Conservation (phyloP, 2,797 vertebrate genomes). For the Cichlasoma orientale region DNA sequence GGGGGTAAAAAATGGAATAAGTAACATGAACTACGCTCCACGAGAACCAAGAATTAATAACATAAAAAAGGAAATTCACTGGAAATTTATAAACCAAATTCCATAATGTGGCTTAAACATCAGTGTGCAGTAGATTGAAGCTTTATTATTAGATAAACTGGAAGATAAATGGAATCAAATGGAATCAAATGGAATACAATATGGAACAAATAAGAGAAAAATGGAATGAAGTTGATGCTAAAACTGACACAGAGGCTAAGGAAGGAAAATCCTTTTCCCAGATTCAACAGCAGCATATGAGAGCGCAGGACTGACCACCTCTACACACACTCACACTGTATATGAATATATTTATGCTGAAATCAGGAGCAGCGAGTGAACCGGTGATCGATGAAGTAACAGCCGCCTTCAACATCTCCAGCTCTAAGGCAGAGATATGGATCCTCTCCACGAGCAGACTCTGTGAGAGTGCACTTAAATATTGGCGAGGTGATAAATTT, state of each 20-base stretch:
- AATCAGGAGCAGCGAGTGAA: not conserved
- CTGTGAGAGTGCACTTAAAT: slow-evolving; percentile 3
- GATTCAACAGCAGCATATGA: not conserved
- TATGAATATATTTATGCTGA: not conserved
- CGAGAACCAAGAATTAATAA: not conserved
- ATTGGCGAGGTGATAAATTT: not conserved
- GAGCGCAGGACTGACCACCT: not conserved
- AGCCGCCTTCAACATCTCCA: not conserved
- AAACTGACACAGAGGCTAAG: not conserved
- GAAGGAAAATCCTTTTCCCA: rapidly evolving
- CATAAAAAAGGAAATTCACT: not conserved
- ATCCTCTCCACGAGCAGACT: not conserved
- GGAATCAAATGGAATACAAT: not conserved
- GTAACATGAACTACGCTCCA: not conserved
- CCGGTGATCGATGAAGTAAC: not conserved
- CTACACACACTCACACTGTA: too few species aligned
- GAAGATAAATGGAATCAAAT: not conserved
- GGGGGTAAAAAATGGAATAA: rapidly evolving
- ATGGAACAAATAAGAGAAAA: rapidly evolving
- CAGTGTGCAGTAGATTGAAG: not conserved
- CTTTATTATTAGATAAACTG: not conserved
- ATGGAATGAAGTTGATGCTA: not conserved
- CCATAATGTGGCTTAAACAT: not conserved
- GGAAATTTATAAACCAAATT: not conserved
- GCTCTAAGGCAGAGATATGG: not conserved